Evolutionary conservation across 2,797 vertebrate species (phyloP).

Genomic region (Petrocephalus schoutedeni): DNA sequence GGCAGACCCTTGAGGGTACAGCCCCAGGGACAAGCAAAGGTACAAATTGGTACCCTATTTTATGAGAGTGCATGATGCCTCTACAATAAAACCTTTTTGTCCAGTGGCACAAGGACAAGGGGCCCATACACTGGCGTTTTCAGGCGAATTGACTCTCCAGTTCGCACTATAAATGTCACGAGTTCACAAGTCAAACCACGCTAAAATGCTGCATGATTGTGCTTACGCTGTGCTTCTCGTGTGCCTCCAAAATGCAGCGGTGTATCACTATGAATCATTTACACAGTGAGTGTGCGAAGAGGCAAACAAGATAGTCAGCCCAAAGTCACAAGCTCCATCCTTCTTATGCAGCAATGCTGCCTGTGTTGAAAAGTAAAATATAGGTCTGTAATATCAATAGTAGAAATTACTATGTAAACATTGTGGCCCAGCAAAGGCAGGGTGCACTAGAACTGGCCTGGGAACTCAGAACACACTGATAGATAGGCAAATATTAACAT

Average conservation of each 20-base stretch:
- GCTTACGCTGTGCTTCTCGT: not conserved
- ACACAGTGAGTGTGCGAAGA: not conserved
- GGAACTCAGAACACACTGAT: not conserved
- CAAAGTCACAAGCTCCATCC: not conserved
- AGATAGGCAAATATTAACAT: not conserved
- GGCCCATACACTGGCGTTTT: not conserved
- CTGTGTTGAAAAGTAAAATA: not conserved
- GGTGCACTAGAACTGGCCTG: not conserved
- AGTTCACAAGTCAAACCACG: not conserved
- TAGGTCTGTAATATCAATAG: not conserved
- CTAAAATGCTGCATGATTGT: not conserved
- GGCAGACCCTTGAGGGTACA: no score
- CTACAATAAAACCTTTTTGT: not conserved
- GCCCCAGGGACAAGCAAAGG: no score
- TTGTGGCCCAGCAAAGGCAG: not conserved
- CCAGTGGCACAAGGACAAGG: not conserved
- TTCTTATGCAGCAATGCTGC: not conserved
- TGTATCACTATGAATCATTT: not conserved
- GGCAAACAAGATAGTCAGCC: not conserved
- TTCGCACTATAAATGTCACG: not conserved
- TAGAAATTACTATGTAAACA: not conserved
- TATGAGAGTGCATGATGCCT: not conserved
- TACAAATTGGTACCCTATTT: no score
- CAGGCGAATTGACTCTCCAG: not conserved
- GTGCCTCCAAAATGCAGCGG: not conserved